phyloP scores from a whole-genome alignment of 2,888 invertebrate species.

The Dinocampus coccinellae region DNA sequence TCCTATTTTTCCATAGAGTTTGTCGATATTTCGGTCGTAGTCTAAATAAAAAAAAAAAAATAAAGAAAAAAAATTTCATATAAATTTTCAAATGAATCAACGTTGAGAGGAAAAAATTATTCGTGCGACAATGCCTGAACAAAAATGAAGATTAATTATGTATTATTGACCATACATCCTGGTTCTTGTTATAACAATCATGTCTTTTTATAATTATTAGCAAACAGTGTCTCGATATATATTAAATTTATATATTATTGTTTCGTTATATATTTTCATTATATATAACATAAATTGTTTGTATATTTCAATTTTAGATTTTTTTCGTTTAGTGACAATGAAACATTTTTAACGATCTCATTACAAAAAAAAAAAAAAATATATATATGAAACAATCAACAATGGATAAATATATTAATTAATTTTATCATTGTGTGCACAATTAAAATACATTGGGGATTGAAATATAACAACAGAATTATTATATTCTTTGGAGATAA shows the following conservation, averaged over 20 bases:
- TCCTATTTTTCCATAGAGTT: conserved; percentile 61
- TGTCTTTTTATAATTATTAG: neutral
- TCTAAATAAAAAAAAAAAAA: conserved; percentile 39
- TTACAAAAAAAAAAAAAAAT: neutral
- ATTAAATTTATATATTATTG: neutral
- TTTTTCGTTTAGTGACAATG: neutral
- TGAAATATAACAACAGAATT: conserved; percentile 26
- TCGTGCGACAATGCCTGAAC: conserved; percentile 27
- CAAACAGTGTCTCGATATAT: neutral
- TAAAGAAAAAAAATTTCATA: conserved; percentile 34
- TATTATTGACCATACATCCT: neutral
- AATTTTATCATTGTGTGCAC: conserved; percentile 30
- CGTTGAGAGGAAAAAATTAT: conserved; percentile 29
- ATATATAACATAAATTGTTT: neutral
- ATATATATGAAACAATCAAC: conserved; percentile 3
- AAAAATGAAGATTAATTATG: neutral
- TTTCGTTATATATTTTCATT: neutral
- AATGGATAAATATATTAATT: neutral
- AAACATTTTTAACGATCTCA: conserved; percentile 16
- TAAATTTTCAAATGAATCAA: conserved; percentile 34
- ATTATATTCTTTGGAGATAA: conserved; percentile 10
- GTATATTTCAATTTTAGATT: neutral
- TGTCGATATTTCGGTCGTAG: conserved; percentile 39
- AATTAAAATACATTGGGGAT: conserved; percentile 42
- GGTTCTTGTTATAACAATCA: neutral